A percentile compares a stretch with the other conserved stretches of the same genome.
Evolutionary conservation across 2,797 vertebrate genomes (phyloP).

Genomic region (Lates japonicus): DNA sequence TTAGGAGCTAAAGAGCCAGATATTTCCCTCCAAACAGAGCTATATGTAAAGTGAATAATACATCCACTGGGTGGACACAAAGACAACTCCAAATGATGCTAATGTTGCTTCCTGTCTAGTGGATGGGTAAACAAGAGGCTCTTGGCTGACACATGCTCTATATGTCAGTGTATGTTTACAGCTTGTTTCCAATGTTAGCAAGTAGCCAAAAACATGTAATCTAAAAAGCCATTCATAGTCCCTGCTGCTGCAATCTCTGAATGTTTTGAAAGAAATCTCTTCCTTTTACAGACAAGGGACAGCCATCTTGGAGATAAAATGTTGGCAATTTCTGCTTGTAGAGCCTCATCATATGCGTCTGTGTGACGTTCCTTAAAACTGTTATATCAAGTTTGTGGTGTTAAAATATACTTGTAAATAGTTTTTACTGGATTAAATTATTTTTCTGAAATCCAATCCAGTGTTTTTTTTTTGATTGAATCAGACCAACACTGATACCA

Average conservation of each 20-base stretch:
- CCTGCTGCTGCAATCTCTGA: neutral
- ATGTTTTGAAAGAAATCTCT: conserved; percentile 1
- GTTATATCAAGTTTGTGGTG: neutral
- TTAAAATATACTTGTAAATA: neutral
- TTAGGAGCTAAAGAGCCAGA: neutral
- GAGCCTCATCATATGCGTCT: neutral
- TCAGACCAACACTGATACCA: neutral
- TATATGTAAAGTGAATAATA: neutral
- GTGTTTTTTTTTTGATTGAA: neutral
- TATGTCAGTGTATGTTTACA: neutral
- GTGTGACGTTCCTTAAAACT: neutral
- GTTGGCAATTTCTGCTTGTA: neutral
- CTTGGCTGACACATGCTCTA: neutral
- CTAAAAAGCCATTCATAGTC: neutral
- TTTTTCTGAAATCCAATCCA: neutral
- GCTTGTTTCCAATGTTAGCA: neutral
- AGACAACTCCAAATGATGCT: neutral
- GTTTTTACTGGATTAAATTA: neutral
- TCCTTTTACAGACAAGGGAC: neutral
- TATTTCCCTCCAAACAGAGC: neutral
- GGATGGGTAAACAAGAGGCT: neutral
- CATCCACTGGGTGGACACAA: neutral
- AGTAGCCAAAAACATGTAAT: neutral
- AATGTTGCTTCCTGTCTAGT: neutral
- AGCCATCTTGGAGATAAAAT: neutral